Base-by-base conservation (phyloP, 2,888 invertebrate genomes). In the Harmothoe impar region DNA sequence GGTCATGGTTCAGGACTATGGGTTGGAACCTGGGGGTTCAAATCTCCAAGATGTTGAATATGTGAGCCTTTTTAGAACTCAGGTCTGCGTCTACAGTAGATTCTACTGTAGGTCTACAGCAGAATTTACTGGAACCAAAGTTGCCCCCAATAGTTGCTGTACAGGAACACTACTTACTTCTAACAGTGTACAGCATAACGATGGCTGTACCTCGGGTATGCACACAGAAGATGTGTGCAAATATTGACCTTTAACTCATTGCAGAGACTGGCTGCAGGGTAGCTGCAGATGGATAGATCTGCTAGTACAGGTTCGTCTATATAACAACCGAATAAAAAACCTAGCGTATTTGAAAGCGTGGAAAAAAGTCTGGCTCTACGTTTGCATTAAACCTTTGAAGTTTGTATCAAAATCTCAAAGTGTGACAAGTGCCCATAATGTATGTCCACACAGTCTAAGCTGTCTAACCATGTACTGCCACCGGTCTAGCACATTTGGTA, bases 241-340 rank as follows among this genome's bases (percentile, higher is more conserved):
- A 72, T 72, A 72, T 72, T 72, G 5, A 72, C 25, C 72, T 72
- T 72, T 72, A 72, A 72, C 72, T 72, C 72, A 12, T 72, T 72
- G 72, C 7, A 25, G 20, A 25, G 5, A 3, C n/a, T 72, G 12
- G 20, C 23, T 5, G 3, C 62, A 62, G 62, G 12, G 3, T 20
- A n/a, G 3, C 0, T 20, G 15, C 23, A 62, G n/a, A 62, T 62
- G 62, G 62, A 62, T n/a, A 62, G 7, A 62, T 7, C 3, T 43
- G 15, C 15, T n/a, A 62, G 62, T n/a, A n/a, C 62, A 62, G n/a
- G 62, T 20, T 62, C 62, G 12, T 62, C n/a, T 62, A 1, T n/a
- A n/a, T 62, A 3, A 20, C 23, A 62, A n/a, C n/a, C n/a, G 3
- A 3, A 62, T n/a, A 62, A 62, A 62, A 62, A 62, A n/a, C 0